Percentiles rank a stretch among this genome's conserved stretches.
Evolutionary conservation across 2,113 vertebrate genomes (phyloP).

Genomic region (Pluvialis apricaria): DNA sequence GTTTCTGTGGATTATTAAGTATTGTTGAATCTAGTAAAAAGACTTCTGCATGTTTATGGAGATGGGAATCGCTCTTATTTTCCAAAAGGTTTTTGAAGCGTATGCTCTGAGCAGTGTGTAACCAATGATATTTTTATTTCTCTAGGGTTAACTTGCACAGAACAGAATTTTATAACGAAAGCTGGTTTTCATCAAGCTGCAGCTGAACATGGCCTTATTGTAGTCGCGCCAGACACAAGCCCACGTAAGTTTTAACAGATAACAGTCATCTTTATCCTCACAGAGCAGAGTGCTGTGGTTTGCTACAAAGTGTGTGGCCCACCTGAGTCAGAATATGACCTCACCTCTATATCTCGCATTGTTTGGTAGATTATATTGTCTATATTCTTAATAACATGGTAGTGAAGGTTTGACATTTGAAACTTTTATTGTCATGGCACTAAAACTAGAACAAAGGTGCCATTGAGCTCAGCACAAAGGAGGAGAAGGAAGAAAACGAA

Average conservation of each 20-base stretch:
- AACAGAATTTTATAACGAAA: conserved; percentile 96
- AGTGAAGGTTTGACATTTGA: background rate
- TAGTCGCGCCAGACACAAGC: conserved; percentile 92
- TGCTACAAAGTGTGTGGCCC: background rate
- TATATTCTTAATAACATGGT: rapidly evolving
- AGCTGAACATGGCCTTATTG: conserved; percentile 85
- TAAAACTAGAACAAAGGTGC: background rate
- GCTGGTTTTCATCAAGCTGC: conserved; percentile 87
- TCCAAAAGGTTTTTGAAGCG: background rate
- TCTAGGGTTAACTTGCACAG: conserved; percentile 91
- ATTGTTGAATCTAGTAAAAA: background rate
- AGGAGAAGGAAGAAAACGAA: background rate
- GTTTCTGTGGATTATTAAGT: background rate
- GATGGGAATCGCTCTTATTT: background rate
- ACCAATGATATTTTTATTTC: background rate
- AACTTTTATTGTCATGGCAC: background rate
- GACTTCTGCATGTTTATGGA: background rate
- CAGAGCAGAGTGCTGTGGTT: background rate
- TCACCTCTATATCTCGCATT: background rate
- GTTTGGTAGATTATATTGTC: background rate
- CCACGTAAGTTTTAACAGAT: conserved; percentile 78
- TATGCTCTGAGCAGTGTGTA: background rate
- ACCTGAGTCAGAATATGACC: background rate
- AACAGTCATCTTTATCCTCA: background rate
- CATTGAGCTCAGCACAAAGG: background rate